Percentiles rank a stretch among this genome's conserved stretches.
phyloP scores from a whole-genome alignment of 2,113 vertebrate species.

The Verasper variegatus region DNA sequence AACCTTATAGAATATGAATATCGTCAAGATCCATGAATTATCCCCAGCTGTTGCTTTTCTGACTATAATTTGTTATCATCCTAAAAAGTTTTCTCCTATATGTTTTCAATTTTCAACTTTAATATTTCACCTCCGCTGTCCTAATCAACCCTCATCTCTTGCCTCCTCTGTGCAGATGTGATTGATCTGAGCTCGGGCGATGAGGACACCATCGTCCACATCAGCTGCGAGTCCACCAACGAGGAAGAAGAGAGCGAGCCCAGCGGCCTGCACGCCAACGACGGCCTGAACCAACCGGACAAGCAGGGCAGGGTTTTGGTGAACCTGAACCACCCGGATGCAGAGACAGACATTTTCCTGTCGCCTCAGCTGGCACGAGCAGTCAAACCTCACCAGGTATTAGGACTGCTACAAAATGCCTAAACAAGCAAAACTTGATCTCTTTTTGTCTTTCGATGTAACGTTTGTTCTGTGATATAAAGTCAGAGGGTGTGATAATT shows the following conservation, averaged over 20 bases:
- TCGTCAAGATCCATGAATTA: too few relatives aligned
- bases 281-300: slow-evolving; percentile 89
- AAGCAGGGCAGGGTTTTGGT: slow-evolving; percentile 89
- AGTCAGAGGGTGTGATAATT: not conserved
- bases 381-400: slow-evolving; percentile 96
- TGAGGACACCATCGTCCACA: slow-evolving; percentile 80
- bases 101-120: too few relatives aligned
- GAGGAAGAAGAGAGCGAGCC: slow-evolving; percentile 86
- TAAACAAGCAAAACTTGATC: not conserved
- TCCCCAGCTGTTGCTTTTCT: too few relatives aligned
- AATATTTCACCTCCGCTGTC: too few relatives aligned
- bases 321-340: slow-evolving; percentile 91
- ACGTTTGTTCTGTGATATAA: not conserved
- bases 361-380: not conserved
- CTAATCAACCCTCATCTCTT: too few relatives aligned
- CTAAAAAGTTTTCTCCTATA: too few relatives aligned
- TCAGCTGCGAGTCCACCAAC: slow-evolving; percentile 84
- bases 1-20: too few relatives aligned
- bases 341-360: slow-evolving; percentile 85
- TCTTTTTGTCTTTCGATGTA: too few relatives aligned
- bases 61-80: too few relatives aligned
- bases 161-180: slow-evolving; percentile 27
- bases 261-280: slow-evolving; percentile 88
- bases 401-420: not conserved
- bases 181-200: slow-evolving; percentile 92